phyloP scores from a whole-genome alignment of 1,140 invertebrate species.

The Temnothorax longispinosus region DNA sequence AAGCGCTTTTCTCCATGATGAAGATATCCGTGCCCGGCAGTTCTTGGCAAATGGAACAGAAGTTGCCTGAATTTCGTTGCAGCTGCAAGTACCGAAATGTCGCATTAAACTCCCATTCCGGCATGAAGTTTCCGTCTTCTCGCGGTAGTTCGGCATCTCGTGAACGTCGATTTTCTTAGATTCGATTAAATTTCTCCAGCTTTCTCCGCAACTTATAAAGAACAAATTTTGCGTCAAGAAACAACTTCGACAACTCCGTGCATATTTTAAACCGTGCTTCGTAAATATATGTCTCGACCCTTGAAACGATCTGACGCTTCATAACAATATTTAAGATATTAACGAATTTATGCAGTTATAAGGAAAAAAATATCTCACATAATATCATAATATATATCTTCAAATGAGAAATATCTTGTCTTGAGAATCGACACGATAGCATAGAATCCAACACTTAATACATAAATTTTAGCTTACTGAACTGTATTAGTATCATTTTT shows the following conservation, averaged over 20 bases:
- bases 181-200: slow-evolving; percentile 41
- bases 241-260: slow-evolving; percentile 32
- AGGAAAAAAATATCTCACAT: background rate
- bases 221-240: slow-evolving; percentile 43
- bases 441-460: background rate
- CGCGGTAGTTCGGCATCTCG: slow-evolving; percentile 36
- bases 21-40: slow-evolving; percentile 41
- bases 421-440: background rate
- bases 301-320: background rate
- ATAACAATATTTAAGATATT: slow-evolving; percentile 5
- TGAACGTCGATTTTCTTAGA: slow-evolving; percentile 41
- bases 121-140: slow-evolving; percentile 44
- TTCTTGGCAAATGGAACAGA: slow-evolving; percentile 52
- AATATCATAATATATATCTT: background rate
- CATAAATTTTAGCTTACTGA: background rate
- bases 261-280: slow-evolving; percentile 38
- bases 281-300: background rate
- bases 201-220: slow-evolving; percentile 39
- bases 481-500: background rate
- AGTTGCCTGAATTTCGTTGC: slow-evolving; percentile 44
- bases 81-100: slow-evolving; percentile 56
- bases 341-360: background rate
- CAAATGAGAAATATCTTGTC: background rate
- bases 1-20: slow-evolving; percentile 42
- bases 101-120: slow-evolving; percentile 59